Evolutionary conservation across 2,888 invertebrate genomes (phyloP).

Genomic region (Andrena dorsata): DNA sequence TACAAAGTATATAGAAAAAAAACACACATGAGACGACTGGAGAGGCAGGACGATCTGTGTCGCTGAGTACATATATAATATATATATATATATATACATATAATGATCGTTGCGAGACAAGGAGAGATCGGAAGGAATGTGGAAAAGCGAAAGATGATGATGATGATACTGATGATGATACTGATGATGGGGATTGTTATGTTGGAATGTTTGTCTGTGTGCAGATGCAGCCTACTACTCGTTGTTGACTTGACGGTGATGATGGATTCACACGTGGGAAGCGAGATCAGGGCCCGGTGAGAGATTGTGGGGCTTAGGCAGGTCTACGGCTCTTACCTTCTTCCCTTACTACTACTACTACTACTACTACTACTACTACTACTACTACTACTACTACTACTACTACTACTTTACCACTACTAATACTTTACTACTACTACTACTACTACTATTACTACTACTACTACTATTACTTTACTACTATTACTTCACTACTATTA

Average conservation of each 20-base stretch:
- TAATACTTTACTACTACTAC: too few species aligned
- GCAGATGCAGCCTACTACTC: constrained; percentile 85
- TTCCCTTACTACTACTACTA: constrained; percentile 47
- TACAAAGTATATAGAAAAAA: constrained; percentile 18
- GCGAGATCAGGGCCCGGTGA: constrained; percentile 79
- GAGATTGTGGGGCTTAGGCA: constrained; percentile 79
- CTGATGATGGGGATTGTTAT: constrained; percentile 81
- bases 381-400: too few species aligned
- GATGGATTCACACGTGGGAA: constrained; percentile 78
- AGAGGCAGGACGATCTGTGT: constrained; percentile 45
- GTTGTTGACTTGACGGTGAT: constrained; percentile 83
- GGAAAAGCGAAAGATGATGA: constrained; percentile 48
- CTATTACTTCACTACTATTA: too few species aligned
- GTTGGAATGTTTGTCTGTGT: constrained; percentile 86
- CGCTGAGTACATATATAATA: neutral
- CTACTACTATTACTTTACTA: too few species aligned
- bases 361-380: too few species aligned
- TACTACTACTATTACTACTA: too few species aligned
- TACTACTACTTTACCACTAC: too few species aligned
- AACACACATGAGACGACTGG: constrained; percentile 51
- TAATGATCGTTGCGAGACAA: constrained; percentile 45
- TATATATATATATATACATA: constrained; percentile 11
- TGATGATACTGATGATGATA: constrained; percentile 30
- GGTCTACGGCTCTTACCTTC: constrained; percentile 79
- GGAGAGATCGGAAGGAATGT: constrained; percentile 53